Evolutionary conservation across 2,888 invertebrate genomes (phyloP).

Genomic region (Amphipyra tragopoginis): DNA sequence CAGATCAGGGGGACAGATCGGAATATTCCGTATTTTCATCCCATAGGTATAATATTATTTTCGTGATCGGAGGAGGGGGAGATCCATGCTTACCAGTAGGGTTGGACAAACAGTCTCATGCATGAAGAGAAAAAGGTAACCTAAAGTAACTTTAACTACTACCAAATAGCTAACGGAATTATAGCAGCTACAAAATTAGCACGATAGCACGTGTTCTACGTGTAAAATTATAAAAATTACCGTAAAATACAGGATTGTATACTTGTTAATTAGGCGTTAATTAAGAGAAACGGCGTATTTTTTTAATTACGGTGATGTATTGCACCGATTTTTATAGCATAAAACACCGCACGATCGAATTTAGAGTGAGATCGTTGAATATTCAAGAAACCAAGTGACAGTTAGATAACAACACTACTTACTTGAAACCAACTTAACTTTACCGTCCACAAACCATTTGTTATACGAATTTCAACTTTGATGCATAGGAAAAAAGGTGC

Average conservation of each 20-base stretch:
- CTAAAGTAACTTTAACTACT: background rate
- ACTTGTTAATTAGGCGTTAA: constrained; percentile 43
- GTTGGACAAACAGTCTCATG: no score
- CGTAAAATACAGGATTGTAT: constrained; percentile 30
- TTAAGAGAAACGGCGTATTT: constrained; percentile 44
- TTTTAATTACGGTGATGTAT: constrained; percentile 57
- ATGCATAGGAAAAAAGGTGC: background rate
- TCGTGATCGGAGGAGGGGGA: no score
- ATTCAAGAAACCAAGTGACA: constrained; percentile 58
- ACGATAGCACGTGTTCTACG: constrained; percentile 31
- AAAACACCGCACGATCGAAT: constrained; percentile 47
- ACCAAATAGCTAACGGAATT: constrained; percentile 7
- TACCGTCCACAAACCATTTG: constrained; percentile 9
- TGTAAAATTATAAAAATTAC: constrained; percentile 22
- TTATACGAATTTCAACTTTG: constrained; percentile 26
- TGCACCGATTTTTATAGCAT: constrained; percentile 47
- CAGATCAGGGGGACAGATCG: no score
- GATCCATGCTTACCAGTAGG: no score
- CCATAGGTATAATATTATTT: no score
- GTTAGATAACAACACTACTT: constrained; percentile 56
- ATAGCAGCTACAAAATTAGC: constrained; percentile 25
- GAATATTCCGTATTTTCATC: no score
- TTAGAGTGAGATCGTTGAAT: constrained; percentile 55
- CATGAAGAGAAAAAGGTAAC: no score
- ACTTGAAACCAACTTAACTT: constrained; percentile 41